Base-by-base conservation (phyloP, 2,797 vertebrate species). In the Allobates femoralis region DNA sequence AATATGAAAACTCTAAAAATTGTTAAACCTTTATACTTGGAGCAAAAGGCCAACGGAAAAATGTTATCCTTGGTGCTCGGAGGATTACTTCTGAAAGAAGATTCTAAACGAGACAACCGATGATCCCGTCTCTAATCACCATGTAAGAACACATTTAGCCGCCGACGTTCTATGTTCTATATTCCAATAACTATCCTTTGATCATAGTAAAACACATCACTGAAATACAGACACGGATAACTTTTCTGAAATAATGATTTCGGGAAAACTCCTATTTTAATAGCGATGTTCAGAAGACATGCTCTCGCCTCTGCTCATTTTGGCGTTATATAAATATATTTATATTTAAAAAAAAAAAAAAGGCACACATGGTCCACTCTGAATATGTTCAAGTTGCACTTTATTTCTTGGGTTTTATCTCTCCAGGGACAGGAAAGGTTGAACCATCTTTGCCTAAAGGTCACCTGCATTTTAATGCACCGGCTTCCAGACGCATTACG, bases 391-490 rank as follows among this genome's bases (percentile, higher is more conserved):
- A 41, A 18, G 66, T 37, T 82, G 28, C 32, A 5, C 58, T 82
- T 56, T n/a, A 81, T 71, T 56, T 32, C 18, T 15, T 34, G 3
- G 51, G 26, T n/a, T 81, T 8, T 15, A 0, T 50, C 23, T 53
- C 28, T 58, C 69, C 14, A 19, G n/a, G 53, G 19, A 64, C 19
- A 30, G 46, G 19, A 75, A 77, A 81, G 73, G 73, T 77, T 67
- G 82, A 86, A 56, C 1, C 46, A 78, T 64, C 55, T 87, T 87
- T 69, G 60, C 73, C 19, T n/a, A 86, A 83, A 87, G 85, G 85
- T 77, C 80, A 87, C 30, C 34, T 78, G 41, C 26, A 86, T 81
- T 55, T 26, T 81, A 53, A 74, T 75, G 28, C 16, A 81, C 76
- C 69, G 64, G 28, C 34, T 81, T 73, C 62, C 60, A 69, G 83